Evolutionary conservation across 2,888 invertebrate genomes (phyloP).

Genomic region (Sthenelais limicola): DNA sequence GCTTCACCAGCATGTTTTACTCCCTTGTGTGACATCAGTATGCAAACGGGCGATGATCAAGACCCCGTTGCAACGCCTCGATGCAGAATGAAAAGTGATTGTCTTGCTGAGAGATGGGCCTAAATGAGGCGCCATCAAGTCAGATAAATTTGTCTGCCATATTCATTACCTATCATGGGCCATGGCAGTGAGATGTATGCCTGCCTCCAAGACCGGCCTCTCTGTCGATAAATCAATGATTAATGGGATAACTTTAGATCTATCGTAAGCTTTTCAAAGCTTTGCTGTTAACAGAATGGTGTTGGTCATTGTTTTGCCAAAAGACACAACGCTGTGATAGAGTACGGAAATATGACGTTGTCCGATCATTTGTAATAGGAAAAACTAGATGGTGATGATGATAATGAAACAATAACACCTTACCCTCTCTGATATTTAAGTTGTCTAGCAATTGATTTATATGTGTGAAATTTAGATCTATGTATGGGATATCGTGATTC

Average conservation of each 20-base stretch:
- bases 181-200: neutral
- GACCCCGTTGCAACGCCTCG: neutral
- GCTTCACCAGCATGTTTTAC: neutral
- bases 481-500: too few relatives aligned
- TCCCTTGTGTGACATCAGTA: constrained; percentile 29
- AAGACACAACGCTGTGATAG: too few relatives aligned
- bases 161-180: constrained; percentile 26
- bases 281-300: too few relatives aligned
- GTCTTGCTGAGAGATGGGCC: constrained; percentile 8
- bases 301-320: too few relatives aligned
- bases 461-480: too few relatives aligned
- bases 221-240: constrained; percentile 33
- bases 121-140: constrained; percentile 20
- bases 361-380: too few relatives aligned
- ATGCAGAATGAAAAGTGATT: constrained; percentile 17
- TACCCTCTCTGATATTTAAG: too few relatives aligned
- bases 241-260: constrained; percentile 14
- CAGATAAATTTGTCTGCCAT: constrained; percentile 21
- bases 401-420: too few relatives aligned
- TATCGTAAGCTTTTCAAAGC: too few relatives aligned
- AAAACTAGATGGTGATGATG: too few relatives aligned
- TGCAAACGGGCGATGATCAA: constrained; percentile 26
- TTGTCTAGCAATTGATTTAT: too few relatives aligned
- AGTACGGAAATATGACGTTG: too few relatives aligned
- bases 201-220: neutral